phyloP scores from a whole-genome alignment of 2,113 vertebrate genomes.

The Mormoops blainvillei region DNA sequence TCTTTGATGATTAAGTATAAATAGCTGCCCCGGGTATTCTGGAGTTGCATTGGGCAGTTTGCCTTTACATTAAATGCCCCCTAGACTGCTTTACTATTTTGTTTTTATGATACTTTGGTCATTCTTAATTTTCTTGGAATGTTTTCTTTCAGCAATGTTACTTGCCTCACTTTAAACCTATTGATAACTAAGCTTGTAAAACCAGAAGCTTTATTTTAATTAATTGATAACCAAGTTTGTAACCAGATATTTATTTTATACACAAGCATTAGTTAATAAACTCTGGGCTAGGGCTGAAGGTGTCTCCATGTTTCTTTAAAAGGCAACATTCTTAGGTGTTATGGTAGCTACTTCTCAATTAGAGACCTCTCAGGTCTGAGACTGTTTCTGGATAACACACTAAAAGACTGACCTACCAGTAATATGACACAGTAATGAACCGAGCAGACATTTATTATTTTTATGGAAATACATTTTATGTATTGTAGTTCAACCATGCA shows the following conservation, averaged over 20 bases:
- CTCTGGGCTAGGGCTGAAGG: neutral
- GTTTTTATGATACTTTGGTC: neutral
- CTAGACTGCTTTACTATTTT: neutral
- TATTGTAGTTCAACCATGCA: neutral
- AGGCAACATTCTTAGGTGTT: neutral
- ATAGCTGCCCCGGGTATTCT: neutral
- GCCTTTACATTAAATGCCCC: neutral
- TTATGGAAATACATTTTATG: neutral
- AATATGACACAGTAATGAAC: neutral
- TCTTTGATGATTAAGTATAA: slow-evolving; percentile 7
- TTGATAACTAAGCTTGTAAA: neutral
- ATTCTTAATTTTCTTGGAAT: neutral
- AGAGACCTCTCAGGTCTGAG: neutral
- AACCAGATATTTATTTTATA: neutral
- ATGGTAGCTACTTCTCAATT: neutral
- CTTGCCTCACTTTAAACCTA: neutral
- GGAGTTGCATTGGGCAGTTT: neutral
- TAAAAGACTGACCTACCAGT: neutral
- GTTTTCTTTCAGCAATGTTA: neutral
- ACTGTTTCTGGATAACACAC: neutral
- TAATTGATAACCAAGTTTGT: neutral
- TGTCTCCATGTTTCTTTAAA: neutral
- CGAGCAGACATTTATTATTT: neutral
- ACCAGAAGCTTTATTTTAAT: slow-evolving; percentile 2
- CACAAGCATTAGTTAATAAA: neutral